phyloP scores from a whole-genome alignment of 2,888 invertebrate species.

The Colostygia pectinataria region DNA sequence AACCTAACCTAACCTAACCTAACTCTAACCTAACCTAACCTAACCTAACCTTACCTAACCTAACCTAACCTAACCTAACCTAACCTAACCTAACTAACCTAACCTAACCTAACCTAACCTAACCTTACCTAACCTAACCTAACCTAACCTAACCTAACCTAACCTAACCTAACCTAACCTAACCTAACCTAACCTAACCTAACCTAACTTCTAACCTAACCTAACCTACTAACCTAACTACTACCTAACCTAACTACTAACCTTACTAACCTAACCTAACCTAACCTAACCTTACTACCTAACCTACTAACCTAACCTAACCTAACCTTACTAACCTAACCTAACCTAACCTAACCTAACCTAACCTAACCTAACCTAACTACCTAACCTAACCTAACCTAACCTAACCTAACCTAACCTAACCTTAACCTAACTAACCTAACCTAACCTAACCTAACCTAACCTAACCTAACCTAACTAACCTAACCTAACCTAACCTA shows the following conservation, averaged over 20 bases:
- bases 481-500: constrained; percentile 13
- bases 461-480: constrained; percentile 26
- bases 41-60: constrained; percentile 23
- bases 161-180: constrained; percentile 22
- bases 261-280: constrained; percentile 36
- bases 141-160: constrained; percentile 18
- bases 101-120: constrained; percentile 12
- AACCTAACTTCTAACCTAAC: constrained; percentile 25
- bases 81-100: constrained; percentile 21
- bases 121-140: constrained; percentile 20
- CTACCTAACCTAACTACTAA: constrained; percentile 34
- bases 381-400: constrained; percentile 22
- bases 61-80: constrained; percentile 28
- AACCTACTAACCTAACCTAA: constrained; percentile 28
- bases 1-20: constrained; percentile 22
- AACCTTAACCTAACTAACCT: constrained; percentile 20
- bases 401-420: constrained; percentile 17
- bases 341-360: constrained; percentile 27
- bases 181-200: constrained; percentile 25
- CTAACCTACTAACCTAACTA: constrained; percentile 27
- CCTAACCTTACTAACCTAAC: constrained; percentile 29
- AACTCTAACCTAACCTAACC: constrained; percentile 22
- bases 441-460: constrained; percentile 25
- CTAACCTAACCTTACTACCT: constrained; percentile 35
- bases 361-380: constrained; percentile 27